Percentiles rank a stretch among this genome's conserved stretches.
Conservation (phyloP, 2,113 vertebrate species). For the Datnioides undecimradiatus region DNA sequence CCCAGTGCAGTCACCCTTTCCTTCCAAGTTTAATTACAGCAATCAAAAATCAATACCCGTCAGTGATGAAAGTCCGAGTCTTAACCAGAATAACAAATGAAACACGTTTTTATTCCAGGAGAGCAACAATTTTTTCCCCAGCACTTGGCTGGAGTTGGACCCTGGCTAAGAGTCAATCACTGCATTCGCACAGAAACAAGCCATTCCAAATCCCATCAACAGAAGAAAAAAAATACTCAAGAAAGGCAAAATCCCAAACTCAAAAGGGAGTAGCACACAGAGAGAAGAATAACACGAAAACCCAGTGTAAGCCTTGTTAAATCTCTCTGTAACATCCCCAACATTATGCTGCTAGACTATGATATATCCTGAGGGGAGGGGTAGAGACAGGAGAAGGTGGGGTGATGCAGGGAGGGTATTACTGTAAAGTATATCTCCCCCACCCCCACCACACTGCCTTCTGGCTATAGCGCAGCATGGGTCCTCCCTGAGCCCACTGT, state of each 20-base stretch:
- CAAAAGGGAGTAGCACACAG: constrained; percentile 56
- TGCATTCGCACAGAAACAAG: constrained; percentile 60
- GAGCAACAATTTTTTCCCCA: constrained; percentile 47
- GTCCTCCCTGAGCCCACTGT: constrained; percentile 57
- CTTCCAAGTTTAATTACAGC: constrained; percentile 26
- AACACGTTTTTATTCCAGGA: constrained; percentile 58
- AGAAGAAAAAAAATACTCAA: constrained; percentile 48
- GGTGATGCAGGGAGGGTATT: constrained; percentile 40
- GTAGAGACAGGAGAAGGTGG: constrained; percentile 41
- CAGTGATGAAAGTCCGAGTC: constrained; percentile 25
- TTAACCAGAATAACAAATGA: constrained; percentile 48
- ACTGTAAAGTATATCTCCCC: constrained; percentile 48
- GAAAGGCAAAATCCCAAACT: constrained; percentile 69
- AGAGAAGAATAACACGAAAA: constrained; percentile 61
- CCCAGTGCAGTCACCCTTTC: neutral
- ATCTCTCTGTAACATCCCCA: constrained; percentile 66
- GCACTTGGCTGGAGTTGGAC: constrained; percentile 48
- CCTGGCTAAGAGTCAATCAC: constrained; percentile 67
- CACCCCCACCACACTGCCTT: constrained; percentile 31
- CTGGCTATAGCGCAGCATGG: constrained; percentile 59
- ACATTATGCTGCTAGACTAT: constrained; percentile 60
- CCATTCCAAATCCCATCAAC: constrained; percentile 71
- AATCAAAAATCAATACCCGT: constrained; percentile 57
- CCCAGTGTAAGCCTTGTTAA: constrained; percentile 72
- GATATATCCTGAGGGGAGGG: constrained; percentile 47